A percentile compares a stretch with the other conserved stretches of the same genome.
Conservation (phyloP, 2,797 vertebrate genomes). For the Chaetophractus vellerosus region DNA sequence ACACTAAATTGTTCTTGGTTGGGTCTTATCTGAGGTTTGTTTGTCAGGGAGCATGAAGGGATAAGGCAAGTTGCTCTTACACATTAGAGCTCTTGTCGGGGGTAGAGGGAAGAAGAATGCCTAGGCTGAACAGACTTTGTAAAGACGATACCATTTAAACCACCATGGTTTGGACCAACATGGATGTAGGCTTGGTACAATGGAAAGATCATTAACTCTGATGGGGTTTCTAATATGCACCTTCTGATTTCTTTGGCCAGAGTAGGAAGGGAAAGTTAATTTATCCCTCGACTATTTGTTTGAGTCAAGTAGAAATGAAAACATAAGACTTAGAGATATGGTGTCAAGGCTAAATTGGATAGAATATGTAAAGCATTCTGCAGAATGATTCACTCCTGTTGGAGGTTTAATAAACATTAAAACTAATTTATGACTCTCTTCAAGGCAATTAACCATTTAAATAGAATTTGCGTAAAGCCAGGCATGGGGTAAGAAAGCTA, state of each 20-base stretch:
- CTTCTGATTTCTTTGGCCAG: background rate
- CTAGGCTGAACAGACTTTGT: background rate
- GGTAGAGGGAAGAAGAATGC: background rate
- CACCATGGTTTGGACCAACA: background rate
- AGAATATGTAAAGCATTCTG: background rate
- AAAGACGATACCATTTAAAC: background rate
- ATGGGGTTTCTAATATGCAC: background rate
- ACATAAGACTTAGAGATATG: background rate
- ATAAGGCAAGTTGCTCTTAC: background rate
- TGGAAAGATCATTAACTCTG: background rate
- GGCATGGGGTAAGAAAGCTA: background rate
- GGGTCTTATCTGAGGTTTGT: background rate
- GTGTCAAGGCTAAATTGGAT: background rate
- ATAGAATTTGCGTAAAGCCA: constrained; percentile 6
- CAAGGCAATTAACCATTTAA: constrained; percentile 26
- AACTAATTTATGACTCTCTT: background rate
- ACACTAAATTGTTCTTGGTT: background rate
- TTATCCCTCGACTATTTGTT: background rate
- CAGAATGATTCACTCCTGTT: background rate
- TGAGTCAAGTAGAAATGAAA: constrained; percentile 19
- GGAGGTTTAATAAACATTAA: background rate
- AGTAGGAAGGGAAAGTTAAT: background rate
- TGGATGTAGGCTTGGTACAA: background rate
- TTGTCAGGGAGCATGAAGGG: background rate
- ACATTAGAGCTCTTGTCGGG: background rate